Evolutionary conservation across 2,113 vertebrate species (phyloP), one percentile per base, ranked within the genome.

Genomic region (Gymnogyps californianus): DNA sequence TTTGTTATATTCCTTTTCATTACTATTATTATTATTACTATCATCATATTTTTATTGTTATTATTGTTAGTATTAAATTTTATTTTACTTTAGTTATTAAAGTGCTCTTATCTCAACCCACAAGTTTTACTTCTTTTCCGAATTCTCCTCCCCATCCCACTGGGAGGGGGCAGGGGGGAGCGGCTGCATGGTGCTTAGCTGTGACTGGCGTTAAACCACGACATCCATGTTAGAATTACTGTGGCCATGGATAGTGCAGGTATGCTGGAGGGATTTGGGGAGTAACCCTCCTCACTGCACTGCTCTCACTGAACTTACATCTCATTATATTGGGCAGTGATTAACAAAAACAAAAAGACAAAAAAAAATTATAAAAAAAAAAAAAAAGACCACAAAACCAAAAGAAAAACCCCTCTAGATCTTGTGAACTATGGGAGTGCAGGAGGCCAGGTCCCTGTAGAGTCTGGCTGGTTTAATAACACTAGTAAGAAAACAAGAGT

Each of bases 151-250:
- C n/a, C n/a, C n/a, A n/a, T n/a, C n/a, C n/a, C n/a, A n/a, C n/a
- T n/a, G n/a, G n/a, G n/a, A n/a, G n/a, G n/a, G n/a, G n/a, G n/a
- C n/a, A n/a, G n/a, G n/a, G n/a, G n/a, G n/a, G n/a, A n/a, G n/a
- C n/a, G n/a, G n/a, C n/a, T n/a, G n/a, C n/a, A n/a, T n/a, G n/a
- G n/a, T n/a, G n/a, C n/a, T n/a, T n/a, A n/a, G n/a, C n/a, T n/a
- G n/a, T n/a, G n/a, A n/a, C n/a, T n/a, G n/a, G n/a, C n/a, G n/a
- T n/a, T n/a, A n/a, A n/a, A n/a, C n/a, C n/a, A n/a, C n/a, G n/a
- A n/a, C 38, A 1, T 91, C 84, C 44, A 49, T 64, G 51, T 81
- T 95, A 93, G 74, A 96, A 94, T 94, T 93, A 92, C 83, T 94
- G 40, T 71, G 31, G 29, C 80, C 32, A 32, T 26, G 46, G 66